Conservation (phyloP, 1,140 invertebrate species). For the Listronotus oregonensis region DNA sequence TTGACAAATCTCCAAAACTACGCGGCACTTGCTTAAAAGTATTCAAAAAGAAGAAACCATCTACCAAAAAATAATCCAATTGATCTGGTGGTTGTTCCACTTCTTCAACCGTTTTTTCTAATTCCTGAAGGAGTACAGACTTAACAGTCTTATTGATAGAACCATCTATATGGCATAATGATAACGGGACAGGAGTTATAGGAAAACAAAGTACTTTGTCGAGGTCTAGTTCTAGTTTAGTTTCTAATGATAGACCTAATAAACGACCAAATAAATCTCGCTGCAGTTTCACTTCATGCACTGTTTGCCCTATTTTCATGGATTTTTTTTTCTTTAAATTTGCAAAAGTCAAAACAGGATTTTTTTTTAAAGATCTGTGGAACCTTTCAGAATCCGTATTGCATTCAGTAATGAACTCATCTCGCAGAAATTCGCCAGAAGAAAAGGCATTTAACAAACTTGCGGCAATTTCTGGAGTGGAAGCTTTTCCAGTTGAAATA, state of each 20-base stretch:
- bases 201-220: constrained; percentile 18
- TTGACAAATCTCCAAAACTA: no score
- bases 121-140: not conserved
- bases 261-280: constrained; percentile 13
- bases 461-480: constrained; percentile 9
- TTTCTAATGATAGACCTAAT: constrained; percentile 7
- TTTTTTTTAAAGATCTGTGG: constrained; percentile 24
- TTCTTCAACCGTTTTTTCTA: no score
- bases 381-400: constrained; percentile 20
- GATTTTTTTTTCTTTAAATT: constrained; percentile 27
- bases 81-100: no score
- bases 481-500: constrained; percentile 27
- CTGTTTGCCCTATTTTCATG: constrained; percentile 23
- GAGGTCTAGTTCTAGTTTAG: no score
- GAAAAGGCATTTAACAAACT: constrained; percentile 22
- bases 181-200: constrained; percentile 27
- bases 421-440: constrained; percentile 14
- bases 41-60: no score
- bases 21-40: no score
- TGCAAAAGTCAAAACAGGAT: constrained; percentile 25
- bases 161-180: constrained; percentile 29
- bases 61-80: no score
- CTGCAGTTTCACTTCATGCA: constrained; percentile 20
- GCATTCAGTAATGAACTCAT: constrained; percentile 28
- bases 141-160: constrained; percentile 25